Evolutionary conservation across 35 echinoderm and acorn worm genomes (phyloP).

Genomic region (Lytechinus pictus): DNA sequence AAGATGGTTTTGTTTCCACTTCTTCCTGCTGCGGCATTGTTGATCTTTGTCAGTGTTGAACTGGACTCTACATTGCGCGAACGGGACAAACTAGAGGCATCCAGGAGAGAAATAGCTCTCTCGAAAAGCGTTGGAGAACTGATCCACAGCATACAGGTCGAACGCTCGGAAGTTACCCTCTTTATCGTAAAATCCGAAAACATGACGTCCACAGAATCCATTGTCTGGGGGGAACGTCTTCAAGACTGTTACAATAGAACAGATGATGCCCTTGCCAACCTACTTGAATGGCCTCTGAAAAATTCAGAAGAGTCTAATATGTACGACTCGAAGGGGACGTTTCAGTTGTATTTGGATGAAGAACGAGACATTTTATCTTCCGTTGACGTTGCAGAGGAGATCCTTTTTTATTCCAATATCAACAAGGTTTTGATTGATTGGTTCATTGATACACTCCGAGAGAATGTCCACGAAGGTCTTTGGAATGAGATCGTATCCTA

Average conservation of each 20-base stretch:
- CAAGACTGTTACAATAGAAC: slow-evolving; percentile 55
- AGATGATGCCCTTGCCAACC: neutral
- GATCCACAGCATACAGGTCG: slow-evolving; percentile 69
- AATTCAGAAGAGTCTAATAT: neutral
- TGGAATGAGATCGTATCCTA: slow-evolving; percentile 67
- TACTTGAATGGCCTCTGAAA: slow-evolving; percentile 49
- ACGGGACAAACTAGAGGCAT: neutral
- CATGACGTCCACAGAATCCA: slow-evolving; percentile 33
- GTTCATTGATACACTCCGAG: slow-evolving; percentile 52
- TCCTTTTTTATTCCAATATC: slow-evolving; percentile 53
- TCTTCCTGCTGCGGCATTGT: slow-evolving; percentile 53
- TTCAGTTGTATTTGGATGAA: neutral
- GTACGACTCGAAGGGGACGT: slow-evolving; percentile 24
- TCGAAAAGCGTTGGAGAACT: slow-evolving; percentile 60
- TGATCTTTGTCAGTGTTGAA: slow-evolving; percentile 42
- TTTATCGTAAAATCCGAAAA: neutral
- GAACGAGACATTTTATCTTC: neutral
- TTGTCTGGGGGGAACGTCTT: neutral
- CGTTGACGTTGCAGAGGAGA: slow-evolving; percentile 15
- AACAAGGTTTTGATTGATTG: slow-evolving; percentile 52
- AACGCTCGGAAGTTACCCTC: slow-evolving; percentile 53
- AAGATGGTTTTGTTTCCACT: slow-evolving; percentile 74
- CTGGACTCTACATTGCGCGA: neutral
- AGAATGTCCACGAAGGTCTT: slow-evolving; percentile 54
- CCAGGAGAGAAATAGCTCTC: slow-evolving; percentile 36